Conservation (phyloP, 1,140 invertebrate species). For the Xylocopa sonorina region DNA sequence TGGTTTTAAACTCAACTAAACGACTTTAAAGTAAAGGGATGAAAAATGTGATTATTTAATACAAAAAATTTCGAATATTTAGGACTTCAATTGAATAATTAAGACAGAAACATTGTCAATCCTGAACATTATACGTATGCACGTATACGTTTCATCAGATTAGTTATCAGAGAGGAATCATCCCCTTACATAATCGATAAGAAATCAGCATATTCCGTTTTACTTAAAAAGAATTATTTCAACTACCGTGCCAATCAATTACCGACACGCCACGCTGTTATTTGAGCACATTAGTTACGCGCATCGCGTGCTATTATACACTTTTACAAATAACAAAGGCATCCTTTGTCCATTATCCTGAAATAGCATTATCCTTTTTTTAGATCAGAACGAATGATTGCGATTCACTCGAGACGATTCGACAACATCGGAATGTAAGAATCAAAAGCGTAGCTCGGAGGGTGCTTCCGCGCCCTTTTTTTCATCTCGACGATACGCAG, state of each 20-base stretch:
- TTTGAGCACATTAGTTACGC: no score
- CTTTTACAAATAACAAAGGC: no score
- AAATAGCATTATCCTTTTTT: background rate
- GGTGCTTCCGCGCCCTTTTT: conserved; percentile 29
- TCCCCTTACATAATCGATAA: background rate
- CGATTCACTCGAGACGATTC: background rate
- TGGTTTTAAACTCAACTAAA: background rate
- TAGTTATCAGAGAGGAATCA: background rate
- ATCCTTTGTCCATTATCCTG: background rate
- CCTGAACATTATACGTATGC: no score
- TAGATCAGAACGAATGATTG: background rate
- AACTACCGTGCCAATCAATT: no score
- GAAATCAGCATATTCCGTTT: background rate
- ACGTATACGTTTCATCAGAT: background rate
- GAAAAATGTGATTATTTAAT: no score
- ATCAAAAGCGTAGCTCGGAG: background rate
- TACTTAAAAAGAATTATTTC: background rate
- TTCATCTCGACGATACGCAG: background rate
- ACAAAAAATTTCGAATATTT: no score
- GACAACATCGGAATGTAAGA: background rate
- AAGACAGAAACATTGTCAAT: no score
- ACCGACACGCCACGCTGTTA: background rate
- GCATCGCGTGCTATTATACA: no score
- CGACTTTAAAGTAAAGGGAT: no score
- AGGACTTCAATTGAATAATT: no score